These are phyloP conservation scores for Crepidodera aurea DNA, from an alignment of 2,888 invertebrate genomes.

Conservation along the genomic window DNA sequence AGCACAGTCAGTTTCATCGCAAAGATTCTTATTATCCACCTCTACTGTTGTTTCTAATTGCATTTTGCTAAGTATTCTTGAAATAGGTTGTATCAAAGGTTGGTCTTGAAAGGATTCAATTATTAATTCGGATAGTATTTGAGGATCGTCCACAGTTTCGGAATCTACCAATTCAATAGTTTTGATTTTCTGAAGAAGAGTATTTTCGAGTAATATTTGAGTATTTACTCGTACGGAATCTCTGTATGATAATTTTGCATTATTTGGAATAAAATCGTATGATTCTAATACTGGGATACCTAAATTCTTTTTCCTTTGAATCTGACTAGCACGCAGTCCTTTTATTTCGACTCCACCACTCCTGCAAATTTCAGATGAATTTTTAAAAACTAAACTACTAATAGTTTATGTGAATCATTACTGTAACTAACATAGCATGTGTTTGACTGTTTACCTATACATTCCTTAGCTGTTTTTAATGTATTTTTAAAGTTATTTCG, in stretches of 20 bases:
- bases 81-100: conserved; percentile 74
- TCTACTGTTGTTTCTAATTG: conserved; percentile 59
- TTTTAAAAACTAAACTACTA: too few species aligned
- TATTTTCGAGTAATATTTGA: conserved; percentile 79
- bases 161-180: conserved; percentile 44
- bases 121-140: conserved; percentile 64
- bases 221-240: conserved; percentile 67
- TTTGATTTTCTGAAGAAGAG: conserved; percentile 64
- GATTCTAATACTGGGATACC: conserved; percentile 79
- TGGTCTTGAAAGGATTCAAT: conserved; percentile 70
- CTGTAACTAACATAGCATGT: too few species aligned
- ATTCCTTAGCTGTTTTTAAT: too few species aligned
- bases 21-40: conserved; percentile 69
- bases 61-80: conserved; percentile 66
- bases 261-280: conserved; percentile 75
- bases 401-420: too few species aligned
- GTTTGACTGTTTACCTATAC: too few species aligned
- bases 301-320: conserved; percentile 72
- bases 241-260: conserved; percentile 40
- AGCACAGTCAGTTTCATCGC: conserved; percentile 49
- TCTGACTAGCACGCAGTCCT: conserved; percentile 79
- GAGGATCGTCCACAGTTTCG: conserved; percentile 14
- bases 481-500: too few species aligned
- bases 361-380: too few species aligned
- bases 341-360: conserved; percentile 81